Conservation (phyloP, 2,888 invertebrate species). For the Girardia tigrina region DNA sequence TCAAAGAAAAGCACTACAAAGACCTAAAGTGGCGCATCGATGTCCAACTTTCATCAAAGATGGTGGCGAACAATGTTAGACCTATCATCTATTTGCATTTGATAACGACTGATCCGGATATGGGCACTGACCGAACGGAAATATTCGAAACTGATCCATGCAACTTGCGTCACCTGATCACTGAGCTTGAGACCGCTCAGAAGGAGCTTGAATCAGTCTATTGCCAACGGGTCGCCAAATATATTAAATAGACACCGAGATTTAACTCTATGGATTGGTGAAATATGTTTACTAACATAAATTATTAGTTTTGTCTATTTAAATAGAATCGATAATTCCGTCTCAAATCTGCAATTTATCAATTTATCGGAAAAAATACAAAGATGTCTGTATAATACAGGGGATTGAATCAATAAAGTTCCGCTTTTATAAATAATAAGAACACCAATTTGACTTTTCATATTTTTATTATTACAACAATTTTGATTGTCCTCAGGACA, state of each 20-base stretch:
- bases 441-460: no score
- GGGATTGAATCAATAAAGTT: no score
- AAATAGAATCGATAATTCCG: no score
- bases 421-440: no score
- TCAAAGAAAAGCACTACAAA: not conserved
- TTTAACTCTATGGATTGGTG: no score
- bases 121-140: not conserved
- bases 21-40: conserved; percentile 28
- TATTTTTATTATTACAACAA: no score
- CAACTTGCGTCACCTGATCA: conserved; percentile 26
- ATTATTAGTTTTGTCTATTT: no score
- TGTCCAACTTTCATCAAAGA: not conserved
- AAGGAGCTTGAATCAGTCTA: conserved; percentile 21
- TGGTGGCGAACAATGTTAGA: not conserved
- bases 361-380: no score
- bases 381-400: no score
- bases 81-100: not conserved
- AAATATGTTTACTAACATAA: no score
- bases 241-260: conserved; percentile 31
- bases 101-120: not conserved
- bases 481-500: no score
- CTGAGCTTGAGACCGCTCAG: conserved; percentile 6
- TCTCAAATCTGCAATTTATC: no score
- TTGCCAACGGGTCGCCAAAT: conserved; percentile 21
- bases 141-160: conserved; percentile 25